phyloP scores from a whole-genome alignment of 2,113 vertebrate genomes.

The Panthera tigris region DNA sequence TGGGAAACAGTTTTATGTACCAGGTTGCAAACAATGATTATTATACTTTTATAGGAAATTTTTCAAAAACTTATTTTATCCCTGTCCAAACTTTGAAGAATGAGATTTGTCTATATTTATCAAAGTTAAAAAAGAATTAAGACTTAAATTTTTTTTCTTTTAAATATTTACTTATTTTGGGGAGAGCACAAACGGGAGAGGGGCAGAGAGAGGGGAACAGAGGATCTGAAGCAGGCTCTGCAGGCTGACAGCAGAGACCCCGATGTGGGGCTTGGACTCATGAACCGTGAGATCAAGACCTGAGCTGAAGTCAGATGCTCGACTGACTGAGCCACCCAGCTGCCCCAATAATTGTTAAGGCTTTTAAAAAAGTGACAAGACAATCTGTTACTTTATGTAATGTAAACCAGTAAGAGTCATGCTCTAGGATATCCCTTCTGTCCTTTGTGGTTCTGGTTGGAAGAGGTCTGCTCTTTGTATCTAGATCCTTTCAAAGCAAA shows the following conservation, averaged over 20 bases:
- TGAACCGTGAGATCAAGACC: too few species aligned
- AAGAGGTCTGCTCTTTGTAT: not conserved
- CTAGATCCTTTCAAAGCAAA: not conserved
- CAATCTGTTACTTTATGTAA: not conserved
- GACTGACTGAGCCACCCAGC: too few species aligned
- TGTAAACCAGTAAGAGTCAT: not conserved
- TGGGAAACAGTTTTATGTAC: not conserved
- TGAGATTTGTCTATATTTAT: not conserved
- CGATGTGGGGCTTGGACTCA: too few species aligned
- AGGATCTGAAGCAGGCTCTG: too few species aligned
- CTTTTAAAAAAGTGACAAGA: not conserved
- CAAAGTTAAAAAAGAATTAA: not conserved
- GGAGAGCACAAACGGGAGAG: too few species aligned
- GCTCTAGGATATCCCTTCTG: not conserved
- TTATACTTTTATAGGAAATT: not conserved
- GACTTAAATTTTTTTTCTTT: too few species aligned
- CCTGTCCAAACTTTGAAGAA: not conserved
- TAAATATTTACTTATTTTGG: too few species aligned
- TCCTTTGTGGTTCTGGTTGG: not conserved
- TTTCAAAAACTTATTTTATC: not conserved
- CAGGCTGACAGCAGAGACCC: too few species aligned
- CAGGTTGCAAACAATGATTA: not conserved
- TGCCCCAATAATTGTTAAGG: not conserved
- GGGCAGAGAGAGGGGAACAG: too few species aligned
- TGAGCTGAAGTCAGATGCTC: too few species aligned